Evolutionary conservation across 2,797 vertebrate species (phyloP).

Genomic region (Myotis vivesi): DNA sequence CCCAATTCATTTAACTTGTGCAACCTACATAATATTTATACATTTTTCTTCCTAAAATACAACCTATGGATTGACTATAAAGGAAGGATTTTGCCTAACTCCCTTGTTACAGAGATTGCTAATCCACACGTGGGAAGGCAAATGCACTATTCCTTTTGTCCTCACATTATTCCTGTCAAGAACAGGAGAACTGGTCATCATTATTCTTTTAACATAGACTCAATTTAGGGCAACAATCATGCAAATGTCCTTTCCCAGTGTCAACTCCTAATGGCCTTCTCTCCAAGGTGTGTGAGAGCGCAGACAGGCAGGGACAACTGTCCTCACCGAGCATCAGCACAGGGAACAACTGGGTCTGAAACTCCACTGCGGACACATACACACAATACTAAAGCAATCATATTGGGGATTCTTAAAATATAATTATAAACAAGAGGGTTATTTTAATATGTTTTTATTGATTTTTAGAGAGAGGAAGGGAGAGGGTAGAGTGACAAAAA

Average conservation of each 20-base stretch:
- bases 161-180: background rate
- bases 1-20: conserved; percentile 46
- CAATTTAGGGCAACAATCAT: background rate
- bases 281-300: background rate
- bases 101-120: background rate
- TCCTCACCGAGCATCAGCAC: background rate
- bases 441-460: background rate
- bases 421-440: background rate
- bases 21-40: conserved; percentile 25
- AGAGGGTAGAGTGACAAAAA: background rate
- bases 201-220: background rate
- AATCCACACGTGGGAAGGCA: background rate
- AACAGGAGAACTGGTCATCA: background rate
- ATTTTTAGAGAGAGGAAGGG: background rate
- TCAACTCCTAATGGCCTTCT: background rate
- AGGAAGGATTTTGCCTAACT: conserved; percentile 35
- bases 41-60: background rate
- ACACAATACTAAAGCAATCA: background rate
- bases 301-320: background rate
- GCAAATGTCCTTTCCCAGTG: background rate
- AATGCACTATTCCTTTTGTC: background rate
- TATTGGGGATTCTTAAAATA: background rate
- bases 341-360: background rate
- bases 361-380: fast-evolving
- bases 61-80: background rate